Conservation (phyloP, 2,797 vertebrate species). For the Takifugu ocellatus region DNA sequence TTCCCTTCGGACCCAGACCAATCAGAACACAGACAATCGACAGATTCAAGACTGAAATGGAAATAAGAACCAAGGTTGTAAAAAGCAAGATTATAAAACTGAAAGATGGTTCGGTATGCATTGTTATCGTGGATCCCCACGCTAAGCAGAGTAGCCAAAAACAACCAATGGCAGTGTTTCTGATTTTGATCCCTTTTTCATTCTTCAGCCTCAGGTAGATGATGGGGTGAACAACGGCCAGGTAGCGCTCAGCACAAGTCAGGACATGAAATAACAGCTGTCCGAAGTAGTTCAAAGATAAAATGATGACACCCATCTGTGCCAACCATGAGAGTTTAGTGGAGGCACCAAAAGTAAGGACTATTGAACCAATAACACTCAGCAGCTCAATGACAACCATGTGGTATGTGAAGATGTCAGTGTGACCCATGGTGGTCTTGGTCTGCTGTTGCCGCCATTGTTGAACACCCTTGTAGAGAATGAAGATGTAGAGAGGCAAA, state of each 20-base stretch:
- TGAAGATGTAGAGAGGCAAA: not conserved
- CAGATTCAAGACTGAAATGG: too few relatives aligned
- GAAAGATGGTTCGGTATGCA: not conserved
- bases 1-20: too few relatives aligned
- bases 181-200: not conserved
- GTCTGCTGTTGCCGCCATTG: not conserved
- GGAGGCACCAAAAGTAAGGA: not conserved
- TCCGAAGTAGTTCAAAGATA: not conserved
- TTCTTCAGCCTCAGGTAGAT: conserved; percentile 2
- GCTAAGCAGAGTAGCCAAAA: not conserved
- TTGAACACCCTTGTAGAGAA: not conserved
- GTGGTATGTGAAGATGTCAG: not conserved
- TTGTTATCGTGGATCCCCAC: not conserved
- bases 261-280: not conserved
- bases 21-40: too few relatives aligned
- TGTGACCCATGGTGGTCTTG: not conserved
- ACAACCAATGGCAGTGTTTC: not conserved
- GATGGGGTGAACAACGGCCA: conserved; percentile 1
- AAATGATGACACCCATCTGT: not conserved
- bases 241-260: conserved; percentile 2
- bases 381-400: not conserved
- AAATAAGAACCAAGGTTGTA: not conserved
- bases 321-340: not conserved
- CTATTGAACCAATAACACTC: not conserved
- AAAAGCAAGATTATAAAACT: not conserved